A percentile compares a stretch with the other conserved stretches of the same genome.
These are phyloP conservation scores for Echinops telfairi DNA, from an alignment of 2,113 vertebrate genomes.

Conservation along the genomic window DNA sequence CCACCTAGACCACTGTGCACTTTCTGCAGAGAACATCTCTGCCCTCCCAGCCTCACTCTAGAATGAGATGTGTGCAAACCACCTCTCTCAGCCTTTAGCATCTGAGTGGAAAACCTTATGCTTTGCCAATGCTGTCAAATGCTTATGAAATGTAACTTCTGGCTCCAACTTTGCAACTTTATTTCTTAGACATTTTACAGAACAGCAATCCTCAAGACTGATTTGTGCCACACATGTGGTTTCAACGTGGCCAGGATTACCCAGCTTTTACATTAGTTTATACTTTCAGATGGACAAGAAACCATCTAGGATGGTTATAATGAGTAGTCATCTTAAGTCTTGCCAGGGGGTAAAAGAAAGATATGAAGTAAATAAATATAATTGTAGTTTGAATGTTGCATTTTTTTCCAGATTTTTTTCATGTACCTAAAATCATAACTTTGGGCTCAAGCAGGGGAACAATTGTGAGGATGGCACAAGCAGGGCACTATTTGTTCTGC, in stretches of 20 bases:
- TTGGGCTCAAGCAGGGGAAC: too few species aligned
- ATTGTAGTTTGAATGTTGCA: slow-evolving; percentile 27
- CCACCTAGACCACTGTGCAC: neutral
- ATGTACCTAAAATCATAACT: neutral
- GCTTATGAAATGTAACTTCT: slow-evolving; percentile 56
- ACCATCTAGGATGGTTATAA: neutral
- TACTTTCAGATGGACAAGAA: slow-evolving; percentile 39
- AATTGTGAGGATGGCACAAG: too few species aligned
- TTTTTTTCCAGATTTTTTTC: neutral
- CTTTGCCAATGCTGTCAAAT: neutral
- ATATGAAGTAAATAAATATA: neutral
- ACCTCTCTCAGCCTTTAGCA: neutral
- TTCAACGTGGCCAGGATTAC: neutral
- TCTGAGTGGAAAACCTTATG: neutral
- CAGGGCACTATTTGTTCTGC: too few species aligned
- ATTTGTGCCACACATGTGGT: neutral
- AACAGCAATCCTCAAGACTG: neutral
- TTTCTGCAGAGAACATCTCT: neutral
- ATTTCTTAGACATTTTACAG: slow-evolving; percentile 40
- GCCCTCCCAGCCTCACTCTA: neutral
- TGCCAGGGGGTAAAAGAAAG: neutral
- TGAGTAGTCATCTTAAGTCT: neutral
- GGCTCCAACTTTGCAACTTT: slow-evolving; percentile 41
- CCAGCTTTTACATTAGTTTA: neutral
- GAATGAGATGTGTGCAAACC: neutral